Conservation (phyloP, 2,888 invertebrate genomes). For the Crocallis elinguaria region DNA sequence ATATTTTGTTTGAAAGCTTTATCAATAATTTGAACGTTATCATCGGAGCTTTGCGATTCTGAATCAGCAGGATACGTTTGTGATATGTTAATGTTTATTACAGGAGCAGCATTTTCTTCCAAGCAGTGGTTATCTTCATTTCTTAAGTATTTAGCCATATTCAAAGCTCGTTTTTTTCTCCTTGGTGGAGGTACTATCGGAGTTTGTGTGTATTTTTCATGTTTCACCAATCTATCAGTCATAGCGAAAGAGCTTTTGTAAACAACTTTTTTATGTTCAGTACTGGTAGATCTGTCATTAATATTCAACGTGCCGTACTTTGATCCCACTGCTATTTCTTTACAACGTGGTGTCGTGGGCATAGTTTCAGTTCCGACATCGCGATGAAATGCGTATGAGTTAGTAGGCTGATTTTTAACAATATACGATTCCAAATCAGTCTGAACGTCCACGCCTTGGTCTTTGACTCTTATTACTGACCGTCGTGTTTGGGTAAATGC, state of each 20-base stretch:
- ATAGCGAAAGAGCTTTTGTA: constrained; percentile 69
- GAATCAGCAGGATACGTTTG: constrained; percentile 78
- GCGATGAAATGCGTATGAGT: constrained; percentile 55
- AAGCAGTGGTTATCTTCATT: constrained; percentile 35
- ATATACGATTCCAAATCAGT: constrained; percentile 77
- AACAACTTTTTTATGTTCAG: constrained; percentile 57
- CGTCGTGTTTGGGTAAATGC: constrained; percentile 85
- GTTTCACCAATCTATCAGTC: constrained; percentile 62
- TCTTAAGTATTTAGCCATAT: constrained; percentile 37
- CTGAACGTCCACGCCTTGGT: constrained; percentile 83
- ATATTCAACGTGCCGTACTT: constrained; percentile 59
- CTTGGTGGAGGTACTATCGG: constrained; percentile 61
- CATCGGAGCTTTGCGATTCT: constrained; percentile 78
- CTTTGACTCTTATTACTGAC: constrained; percentile 81
- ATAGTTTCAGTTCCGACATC: constrained; percentile 73
- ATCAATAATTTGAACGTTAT: constrained; percentile 51
- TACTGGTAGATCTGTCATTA: constrained; percentile 62
- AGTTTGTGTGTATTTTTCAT: constrained; percentile 69
- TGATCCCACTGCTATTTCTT: constrained; percentile 74
- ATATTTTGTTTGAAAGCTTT: constrained; percentile 49
- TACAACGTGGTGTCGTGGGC: constrained; percentile 76
- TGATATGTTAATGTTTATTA: constrained; percentile 86
- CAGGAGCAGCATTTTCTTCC: constrained; percentile 67
- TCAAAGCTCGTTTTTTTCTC: constrained; percentile 54
- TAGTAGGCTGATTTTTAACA: constrained; percentile 52